Evolutionary conservation across 2,797 vertebrate species (phyloP), one percentile per base, ranked within the genome.

Genomic region (Lepilemur septentrionalis): DNA sequence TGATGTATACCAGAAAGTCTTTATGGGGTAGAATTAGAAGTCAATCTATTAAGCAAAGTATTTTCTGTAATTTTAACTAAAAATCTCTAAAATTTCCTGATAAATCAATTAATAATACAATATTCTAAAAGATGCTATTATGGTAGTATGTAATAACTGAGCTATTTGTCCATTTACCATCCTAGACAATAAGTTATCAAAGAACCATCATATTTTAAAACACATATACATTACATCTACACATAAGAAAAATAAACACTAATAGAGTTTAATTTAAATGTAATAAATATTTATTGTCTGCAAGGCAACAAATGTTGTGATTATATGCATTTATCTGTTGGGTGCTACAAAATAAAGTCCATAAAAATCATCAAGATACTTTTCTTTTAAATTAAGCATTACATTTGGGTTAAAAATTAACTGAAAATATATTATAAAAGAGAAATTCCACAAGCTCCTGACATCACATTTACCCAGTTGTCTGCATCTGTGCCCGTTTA

Each of bases 61-160:
- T 61, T 95, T 89, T 89, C 89, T 91, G 52, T 75, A 75, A 82
- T 73, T 93, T 89, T 89, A 84, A 84, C 38, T 35, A 84, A 94
- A 78, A 61, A 48, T 65, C 12, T 6, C 46, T 13, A 20, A 35
- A 76, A 79, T 78, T 89, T 89, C 48, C 69, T 86, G 57, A 46
- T 80, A 93, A n/a, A 63, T 72, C 35, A 63, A 35, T 46, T 75
- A 59, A 55, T 38, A 83, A n/a, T 75, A 30, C 10, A 73, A 23
- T 20, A 80, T 61, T 87, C 46, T 75, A 73, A 61, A 89, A 79
- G 80, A 18, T 22, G 70, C 30, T 70, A 20, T 48, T 91, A 41
- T 0, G 2, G 67, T 86, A 3, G 14, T 72, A 80, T 57, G 55
- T 75, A 63, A 69, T 67, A 80, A 82, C 61, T 75, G 22, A 70